Base-by-base conservation (phyloP, 2,797 vertebrate species). In the Amblyraja radiata region DNA sequence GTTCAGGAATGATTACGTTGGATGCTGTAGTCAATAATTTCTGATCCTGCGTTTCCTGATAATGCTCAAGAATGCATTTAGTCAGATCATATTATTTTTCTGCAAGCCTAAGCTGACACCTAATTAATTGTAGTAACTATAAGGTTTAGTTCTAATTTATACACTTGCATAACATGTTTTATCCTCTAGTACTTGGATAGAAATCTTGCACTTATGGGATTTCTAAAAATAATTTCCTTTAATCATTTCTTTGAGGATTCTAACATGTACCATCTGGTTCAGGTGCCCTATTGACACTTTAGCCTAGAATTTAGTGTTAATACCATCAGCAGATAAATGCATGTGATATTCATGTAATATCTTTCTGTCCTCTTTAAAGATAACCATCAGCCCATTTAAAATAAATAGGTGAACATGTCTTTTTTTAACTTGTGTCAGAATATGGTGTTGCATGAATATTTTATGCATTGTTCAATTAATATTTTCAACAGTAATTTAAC, bases 231-330 rank as follows among this genome's bases (percentile, higher is more conserved):
- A 88, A 68, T 68, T 65, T 36, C n/a, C 8, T 63, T 68, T 68
- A 21, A 36, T 88, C 61, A 68, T 68, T 88, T 21, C 16, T 11
- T 88, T 88, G 61, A 88, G 16, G n/a, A 68, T 88, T 88, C 84
- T 21, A 68, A 16, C n/a, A 36, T 88, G 61, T 68, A 65, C 7
- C n/a, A 32, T 88, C 61, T 88, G 84, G 84, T 68, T 88, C 63
- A 88, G 61, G 84, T 88, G 84, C n/a, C 84, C 61, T 36, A 8
- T 88, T 88, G 28, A 36, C 61, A 88, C 65, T 88, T 88, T 14
- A 68, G n/a, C 61, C 61, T 88, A 32, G 14, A 88, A 84, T 84
- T 61, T 84, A 84, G 23, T 61, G 81, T 61, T 84, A 54, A 61
- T 13, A 84, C n/a, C 32, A 88, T 88, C 21, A 68, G 84, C 84